Conservation (phyloP, 2,797 vertebrate species). For the Emys orbicularis region DNA sequence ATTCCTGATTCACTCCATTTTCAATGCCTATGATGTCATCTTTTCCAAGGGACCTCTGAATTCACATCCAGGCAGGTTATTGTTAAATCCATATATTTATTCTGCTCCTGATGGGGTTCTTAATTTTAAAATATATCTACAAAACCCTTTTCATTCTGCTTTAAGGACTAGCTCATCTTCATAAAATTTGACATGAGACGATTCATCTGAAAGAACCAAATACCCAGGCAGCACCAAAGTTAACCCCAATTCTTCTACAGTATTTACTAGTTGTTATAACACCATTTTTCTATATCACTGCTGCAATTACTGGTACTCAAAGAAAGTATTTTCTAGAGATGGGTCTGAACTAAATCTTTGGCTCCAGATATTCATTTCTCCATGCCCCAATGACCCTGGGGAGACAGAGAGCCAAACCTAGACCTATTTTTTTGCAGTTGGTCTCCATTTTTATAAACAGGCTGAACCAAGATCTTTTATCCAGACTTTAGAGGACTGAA, state of each 20-base stretch:
- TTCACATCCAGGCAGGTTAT: background rate
- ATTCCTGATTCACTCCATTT: background rate
- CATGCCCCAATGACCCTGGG: no score
- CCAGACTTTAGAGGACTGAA: background rate
- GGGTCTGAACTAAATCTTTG: no score
- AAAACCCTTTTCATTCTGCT: background rate
- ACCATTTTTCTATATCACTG: background rate
- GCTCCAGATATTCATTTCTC: no score
- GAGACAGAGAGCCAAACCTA: no score
- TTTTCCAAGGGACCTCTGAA: background rate
- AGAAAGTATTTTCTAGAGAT: no score
- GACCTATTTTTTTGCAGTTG: no score
- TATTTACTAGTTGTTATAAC: background rate
- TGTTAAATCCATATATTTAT: background rate
- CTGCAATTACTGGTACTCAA: background rate
- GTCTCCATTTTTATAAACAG: no score
- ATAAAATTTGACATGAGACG: background rate
- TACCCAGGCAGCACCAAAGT: background rate
- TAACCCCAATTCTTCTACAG: slow-evolving; percentile 5
- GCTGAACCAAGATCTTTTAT: background rate
- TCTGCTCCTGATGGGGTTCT: background rate
- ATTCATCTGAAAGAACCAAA: background rate
- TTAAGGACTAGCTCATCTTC: background rate
- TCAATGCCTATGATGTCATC: background rate
- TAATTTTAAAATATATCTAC: background rate